Evolutionary conservation across 2,888 invertebrate genomes (phyloP).

Genomic region (Drosophila multiciliata): DNA sequence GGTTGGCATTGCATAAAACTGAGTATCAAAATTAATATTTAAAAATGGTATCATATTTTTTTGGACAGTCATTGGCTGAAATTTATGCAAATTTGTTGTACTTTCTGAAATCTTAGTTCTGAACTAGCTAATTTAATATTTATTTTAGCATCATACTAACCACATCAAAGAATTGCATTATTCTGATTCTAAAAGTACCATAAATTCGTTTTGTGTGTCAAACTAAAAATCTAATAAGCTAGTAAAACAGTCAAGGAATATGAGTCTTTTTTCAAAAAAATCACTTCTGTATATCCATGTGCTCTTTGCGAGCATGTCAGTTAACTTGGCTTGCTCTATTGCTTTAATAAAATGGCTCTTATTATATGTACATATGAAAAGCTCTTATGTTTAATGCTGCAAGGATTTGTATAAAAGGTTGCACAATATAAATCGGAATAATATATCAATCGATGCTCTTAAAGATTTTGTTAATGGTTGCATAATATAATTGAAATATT

Average conservation of each 20-base stretch:
- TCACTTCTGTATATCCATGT: background rate
- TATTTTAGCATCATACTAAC: background rate
- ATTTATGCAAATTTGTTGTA: no score
- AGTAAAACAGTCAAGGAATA: conserved; percentile 11
- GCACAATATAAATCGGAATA: conserved; percentile 32
- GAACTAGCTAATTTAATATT: no score
- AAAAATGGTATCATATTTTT: background rate
- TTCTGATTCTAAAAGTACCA: background rate
- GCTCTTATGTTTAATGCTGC: conserved; percentile 29
- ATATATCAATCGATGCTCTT: conserved; percentile 25
- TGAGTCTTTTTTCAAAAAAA: background rate
- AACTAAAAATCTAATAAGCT: conserved; percentile 35
- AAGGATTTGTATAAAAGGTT: conserved; percentile 36
- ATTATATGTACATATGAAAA: conserved; percentile 5
- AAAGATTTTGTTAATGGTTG: background rate
- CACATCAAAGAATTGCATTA: conserved; percentile 9
- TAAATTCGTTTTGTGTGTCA: conserved; percentile 19
- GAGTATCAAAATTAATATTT: conserved; percentile 1
- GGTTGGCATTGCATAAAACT: background rate
- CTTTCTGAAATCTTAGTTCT: no score
- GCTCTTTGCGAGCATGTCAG: conserved; percentile 35
- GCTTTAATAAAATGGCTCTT: conserved; percentile 60
- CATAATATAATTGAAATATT: background rate
- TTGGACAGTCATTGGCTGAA: background rate
- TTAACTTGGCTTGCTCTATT: conserved; percentile 48